A percentile compares a stretch with the other conserved stretches of the same genome.
Evolutionary conservation across 2,888 invertebrate species (phyloP).

Genomic region (Calephelis perditalis): DNA sequence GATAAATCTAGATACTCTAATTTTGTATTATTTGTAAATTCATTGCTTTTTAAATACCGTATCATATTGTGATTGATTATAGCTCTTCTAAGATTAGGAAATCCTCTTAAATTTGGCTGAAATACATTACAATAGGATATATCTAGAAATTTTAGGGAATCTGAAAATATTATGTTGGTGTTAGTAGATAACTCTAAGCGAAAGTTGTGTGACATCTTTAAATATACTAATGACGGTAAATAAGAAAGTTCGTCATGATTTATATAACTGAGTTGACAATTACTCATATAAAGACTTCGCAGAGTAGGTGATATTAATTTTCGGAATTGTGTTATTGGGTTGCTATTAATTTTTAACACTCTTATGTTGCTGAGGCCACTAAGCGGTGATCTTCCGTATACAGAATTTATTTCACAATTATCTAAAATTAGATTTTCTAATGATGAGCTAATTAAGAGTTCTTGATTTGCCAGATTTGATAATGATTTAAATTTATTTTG

Average conservation of each 20-base stretch:
- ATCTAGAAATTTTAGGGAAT: conserved; percentile 76
- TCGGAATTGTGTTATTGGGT: conserved; percentile 67
- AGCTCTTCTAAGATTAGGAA: conserved; percentile 78
- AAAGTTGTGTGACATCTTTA: conserved; percentile 81
- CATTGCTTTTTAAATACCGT: conserved; percentile 72
- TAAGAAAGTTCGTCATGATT: conserved; percentile 73
- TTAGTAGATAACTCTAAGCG: conserved; percentile 66
- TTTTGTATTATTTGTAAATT: conserved; percentile 80
- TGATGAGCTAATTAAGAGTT: conserved; percentile 77
- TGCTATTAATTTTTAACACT: conserved; percentile 72
- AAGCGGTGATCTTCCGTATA: conserved; percentile 70
- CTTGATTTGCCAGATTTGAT: conserved; percentile 62
- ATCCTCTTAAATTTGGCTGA: conserved; percentile 76
- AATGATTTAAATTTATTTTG: conserved; percentile 78
- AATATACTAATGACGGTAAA: conserved; percentile 76
- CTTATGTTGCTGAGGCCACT: conserved; percentile 72
- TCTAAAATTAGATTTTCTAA: conserved; percentile 79
- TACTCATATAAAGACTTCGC: conserved; percentile 75
- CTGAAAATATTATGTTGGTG: conserved; percentile 60
- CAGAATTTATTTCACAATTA: conserved; percentile 78
- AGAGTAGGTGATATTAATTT: conserved; percentile 70
- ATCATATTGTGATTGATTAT: conserved; percentile 82
- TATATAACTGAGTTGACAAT: conserved; percentile 74
- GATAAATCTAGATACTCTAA: conserved; percentile 81
- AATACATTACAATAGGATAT: conserved; percentile 81